phyloP scores from a whole-genome alignment of 2,888 invertebrate genomes.

The Philonicus albiceps region DNA sequence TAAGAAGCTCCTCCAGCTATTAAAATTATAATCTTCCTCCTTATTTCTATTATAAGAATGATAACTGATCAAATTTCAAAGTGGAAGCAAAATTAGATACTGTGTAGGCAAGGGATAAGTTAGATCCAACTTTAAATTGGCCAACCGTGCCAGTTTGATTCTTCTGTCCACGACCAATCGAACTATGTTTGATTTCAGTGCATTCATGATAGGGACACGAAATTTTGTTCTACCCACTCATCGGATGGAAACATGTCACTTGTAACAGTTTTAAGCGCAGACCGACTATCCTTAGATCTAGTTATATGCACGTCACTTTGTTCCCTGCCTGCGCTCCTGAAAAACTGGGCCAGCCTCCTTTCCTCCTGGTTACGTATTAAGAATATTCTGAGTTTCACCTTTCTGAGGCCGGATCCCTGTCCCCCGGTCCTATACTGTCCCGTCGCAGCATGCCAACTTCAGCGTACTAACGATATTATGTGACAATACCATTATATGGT shows the following conservation, averaged over 20 bases:
- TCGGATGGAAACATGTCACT: not conserved
- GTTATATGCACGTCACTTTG: constrained; percentile 21
- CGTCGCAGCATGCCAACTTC: not conserved
- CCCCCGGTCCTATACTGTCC: not conserved
- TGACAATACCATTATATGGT: constrained; percentile 22
- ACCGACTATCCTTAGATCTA: not conserved
- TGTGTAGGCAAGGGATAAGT: too few species aligned
- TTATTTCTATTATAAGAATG: too few species aligned
- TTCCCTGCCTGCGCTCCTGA: not conserved
- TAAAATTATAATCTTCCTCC: too few species aligned
- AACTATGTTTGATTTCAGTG: not conserved
- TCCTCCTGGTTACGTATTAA: not conserved
- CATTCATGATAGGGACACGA: not conserved
- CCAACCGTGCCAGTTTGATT: not conserved
- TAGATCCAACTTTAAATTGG: too few species aligned
- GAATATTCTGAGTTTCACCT: constrained; percentile 24
- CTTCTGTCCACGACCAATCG: not conserved
- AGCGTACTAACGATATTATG: constrained; percentile 31
- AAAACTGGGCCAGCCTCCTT: not conserved
- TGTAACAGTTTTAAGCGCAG: not conserved
- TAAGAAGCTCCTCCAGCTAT: too few species aligned
- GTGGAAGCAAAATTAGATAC: too few species aligned
- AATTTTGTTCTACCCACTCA: not conserved
- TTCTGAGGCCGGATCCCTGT: not conserved
- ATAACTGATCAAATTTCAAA: too few species aligned